phyloP scores from a whole-genome alignment of 2,113 vertebrate genomes.

The Chionis minor region DNA sequence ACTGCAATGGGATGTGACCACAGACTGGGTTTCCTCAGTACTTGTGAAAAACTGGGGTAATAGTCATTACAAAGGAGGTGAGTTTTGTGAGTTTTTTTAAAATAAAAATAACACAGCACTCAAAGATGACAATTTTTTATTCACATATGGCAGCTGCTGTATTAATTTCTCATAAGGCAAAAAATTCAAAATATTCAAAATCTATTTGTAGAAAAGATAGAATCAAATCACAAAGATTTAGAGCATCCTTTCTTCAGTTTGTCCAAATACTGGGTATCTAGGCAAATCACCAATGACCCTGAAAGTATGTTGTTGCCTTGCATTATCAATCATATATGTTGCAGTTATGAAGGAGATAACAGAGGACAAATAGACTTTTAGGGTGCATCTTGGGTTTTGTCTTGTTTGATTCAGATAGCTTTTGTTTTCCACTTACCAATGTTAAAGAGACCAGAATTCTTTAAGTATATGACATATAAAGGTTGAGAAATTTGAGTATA shows the following conservation, averaged over 20 bases:
- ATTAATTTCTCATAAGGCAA: not conserved
- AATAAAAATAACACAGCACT: not conserved
- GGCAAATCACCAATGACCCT: not conserved
- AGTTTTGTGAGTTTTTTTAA: not conserved
- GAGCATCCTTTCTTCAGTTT: not conserved
- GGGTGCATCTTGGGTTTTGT: not conserved
- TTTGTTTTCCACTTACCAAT: not conserved
- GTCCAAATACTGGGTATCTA: not conserved
- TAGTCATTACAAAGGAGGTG: not conserved
- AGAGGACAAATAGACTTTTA: not conserved
- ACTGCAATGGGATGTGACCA: not conserved
- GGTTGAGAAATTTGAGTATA: not conserved
- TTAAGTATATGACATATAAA: not conserved
- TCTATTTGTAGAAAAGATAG: too few relatives aligned
- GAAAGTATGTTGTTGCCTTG: fast-evolving
- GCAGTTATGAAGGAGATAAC: not conserved
- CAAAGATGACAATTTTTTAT: not conserved
- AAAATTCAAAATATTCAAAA: not conserved
- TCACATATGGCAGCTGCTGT: not conserved
- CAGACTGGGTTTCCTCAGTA: not conserved
- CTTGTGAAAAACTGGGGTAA: not conserved
- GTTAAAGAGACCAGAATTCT: not conserved
- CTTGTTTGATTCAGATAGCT: not conserved
- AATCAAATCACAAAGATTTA: not conserved
- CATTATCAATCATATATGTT: not conserved